Evolutionary conservation across 2,888 invertebrate species (phyloP).

Genomic region (Epirrhoe tristata): DNA sequence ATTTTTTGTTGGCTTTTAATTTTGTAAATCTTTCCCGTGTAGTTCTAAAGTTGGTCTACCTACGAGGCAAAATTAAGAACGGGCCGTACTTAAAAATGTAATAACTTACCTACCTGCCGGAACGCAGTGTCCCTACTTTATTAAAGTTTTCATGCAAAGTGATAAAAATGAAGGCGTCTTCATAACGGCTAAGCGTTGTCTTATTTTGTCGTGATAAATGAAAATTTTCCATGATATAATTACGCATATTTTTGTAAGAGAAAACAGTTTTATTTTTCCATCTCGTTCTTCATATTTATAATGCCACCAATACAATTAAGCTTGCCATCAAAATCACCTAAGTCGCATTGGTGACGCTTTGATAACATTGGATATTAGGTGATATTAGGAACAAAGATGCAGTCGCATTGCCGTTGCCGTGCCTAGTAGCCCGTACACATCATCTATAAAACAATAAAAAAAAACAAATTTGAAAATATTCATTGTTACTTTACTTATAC

Average conservation of each 20-base stretch:
- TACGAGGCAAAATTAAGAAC: constrained; percentile 69
- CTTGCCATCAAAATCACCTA: no score
- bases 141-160: constrained; percentile 77
- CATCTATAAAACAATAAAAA: no score
- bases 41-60: constrained; percentile 30
- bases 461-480: no score
- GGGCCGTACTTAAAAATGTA: constrained; percentile 71
- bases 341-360: no score
- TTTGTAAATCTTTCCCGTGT: constrained; percentile 24
- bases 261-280: constrained; percentile 1
- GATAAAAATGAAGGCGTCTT: constrained; percentile 76
- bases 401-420: no score
- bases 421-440: no score
- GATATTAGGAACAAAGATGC: no score
- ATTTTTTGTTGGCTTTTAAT: constrained; percentile 18
- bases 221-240: constrained; percentile 40
- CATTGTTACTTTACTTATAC: no score
- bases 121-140: constrained; percentile 68
- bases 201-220: constrained; percentile 65
- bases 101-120: constrained; percentile 69
- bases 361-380: no score
- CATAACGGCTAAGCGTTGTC: constrained; percentile 65
- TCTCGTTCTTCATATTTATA: neutral
- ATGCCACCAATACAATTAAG: no score
- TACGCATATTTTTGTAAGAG: constrained; percentile 12